phyloP scores from a whole-genome alignment of 2,113 vertebrate species.

The Nibea albiflora region DNA sequence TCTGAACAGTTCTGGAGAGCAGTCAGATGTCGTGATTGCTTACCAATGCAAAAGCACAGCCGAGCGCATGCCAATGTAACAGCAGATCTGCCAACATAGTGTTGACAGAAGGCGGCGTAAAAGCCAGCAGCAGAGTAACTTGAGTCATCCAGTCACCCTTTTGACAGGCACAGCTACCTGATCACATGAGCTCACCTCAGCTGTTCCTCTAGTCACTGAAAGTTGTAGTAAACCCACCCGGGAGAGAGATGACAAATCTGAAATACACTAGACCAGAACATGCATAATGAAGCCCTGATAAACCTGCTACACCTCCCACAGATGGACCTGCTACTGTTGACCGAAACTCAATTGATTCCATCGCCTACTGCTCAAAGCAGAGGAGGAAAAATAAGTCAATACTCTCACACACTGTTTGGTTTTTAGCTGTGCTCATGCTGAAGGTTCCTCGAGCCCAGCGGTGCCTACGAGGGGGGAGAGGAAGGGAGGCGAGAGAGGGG shows the following conservation, averaged over 20 bases:
- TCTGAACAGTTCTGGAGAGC: constrained; percentile 36
- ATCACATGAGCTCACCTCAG: constrained; percentile 12
- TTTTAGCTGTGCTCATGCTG: constrained; percentile 26
- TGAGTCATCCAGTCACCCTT: constrained; percentile 2
- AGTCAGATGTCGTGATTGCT: constrained; percentile 44
- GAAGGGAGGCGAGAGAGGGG: no score
- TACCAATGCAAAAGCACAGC: constrained; percentile 14
- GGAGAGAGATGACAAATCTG: not conserved
- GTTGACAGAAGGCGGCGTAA: constrained; percentile 37
- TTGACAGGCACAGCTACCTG: constrained; percentile 1
- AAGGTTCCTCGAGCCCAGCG: constrained; percentile 28
- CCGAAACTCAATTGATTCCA: constrained; percentile 62
- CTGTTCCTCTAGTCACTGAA: constrained; percentile 8
- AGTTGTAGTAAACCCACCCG: not conserved
- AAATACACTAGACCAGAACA: not conserved
- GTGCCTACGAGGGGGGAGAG: constrained; percentile 20
- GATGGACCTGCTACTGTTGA: constrained; percentile 35
- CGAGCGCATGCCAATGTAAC: constrained; percentile 26
- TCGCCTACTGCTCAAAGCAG: constrained; percentile 62
- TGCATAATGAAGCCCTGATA: constrained; percentile 21
- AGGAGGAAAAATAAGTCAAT: constrained; percentile 64
- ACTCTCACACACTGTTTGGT: constrained; percentile 36
- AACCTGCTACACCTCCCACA: constrained; percentile 54
- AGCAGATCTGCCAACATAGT: constrained; percentile 39
- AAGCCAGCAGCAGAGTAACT: constrained; percentile 24